These are phyloP conservation scores for Porites divaricata DNA, from an alignment of 92 coral and sea anemone genomes.

Conservation along the genomic window DNA sequence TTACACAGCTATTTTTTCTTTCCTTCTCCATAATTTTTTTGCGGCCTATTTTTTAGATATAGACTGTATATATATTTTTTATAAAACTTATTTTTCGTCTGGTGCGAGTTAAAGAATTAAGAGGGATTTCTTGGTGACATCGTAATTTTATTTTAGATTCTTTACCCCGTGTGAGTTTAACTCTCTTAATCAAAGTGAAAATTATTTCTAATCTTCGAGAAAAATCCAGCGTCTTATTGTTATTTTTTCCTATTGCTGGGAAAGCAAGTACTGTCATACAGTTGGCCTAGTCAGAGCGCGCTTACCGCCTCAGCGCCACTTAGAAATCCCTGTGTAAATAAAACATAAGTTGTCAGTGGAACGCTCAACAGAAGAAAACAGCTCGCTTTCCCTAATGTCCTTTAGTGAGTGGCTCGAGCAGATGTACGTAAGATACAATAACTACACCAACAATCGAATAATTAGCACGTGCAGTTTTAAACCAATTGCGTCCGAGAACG, in stretches of 20 bases:
- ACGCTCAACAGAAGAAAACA: slow-evolving; percentile 63
- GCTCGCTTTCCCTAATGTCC: slow-evolving; percentile 75
- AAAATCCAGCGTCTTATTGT: background rate
- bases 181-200: background rate
- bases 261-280: slow-evolving; percentile 45
- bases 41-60: slow-evolving; percentile 11
- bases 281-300: slow-evolving; percentile 43
- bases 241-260: slow-evolving; percentile 29
- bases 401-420: slow-evolving; percentile 74
- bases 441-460: slow-evolving; percentile 71
- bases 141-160: slow-evolving; percentile 5
- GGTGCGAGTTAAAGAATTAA: background rate
- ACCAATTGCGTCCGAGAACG: slow-evolving; percentile 37
- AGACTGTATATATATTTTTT: background rate
- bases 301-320: slow-evolving; percentile 55
- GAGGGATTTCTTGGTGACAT: background rate
- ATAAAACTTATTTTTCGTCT: slow-evolving; percentile 10
- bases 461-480: slow-evolving; percentile 61
- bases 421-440: slow-evolving; percentile 82
- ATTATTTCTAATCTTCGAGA: background rate
- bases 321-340: slow-evolving; percentile 75
- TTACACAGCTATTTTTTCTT: slow-evolving; percentile 19
- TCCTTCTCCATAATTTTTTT: slow-evolving; percentile 9
- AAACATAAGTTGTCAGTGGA: slow-evolving; percentile 68
- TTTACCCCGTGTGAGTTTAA: slow-evolving; percentile 10